Conservation (phyloP, 92 coral and sea anemone genomes). For the Ricordea florida region DNA sequence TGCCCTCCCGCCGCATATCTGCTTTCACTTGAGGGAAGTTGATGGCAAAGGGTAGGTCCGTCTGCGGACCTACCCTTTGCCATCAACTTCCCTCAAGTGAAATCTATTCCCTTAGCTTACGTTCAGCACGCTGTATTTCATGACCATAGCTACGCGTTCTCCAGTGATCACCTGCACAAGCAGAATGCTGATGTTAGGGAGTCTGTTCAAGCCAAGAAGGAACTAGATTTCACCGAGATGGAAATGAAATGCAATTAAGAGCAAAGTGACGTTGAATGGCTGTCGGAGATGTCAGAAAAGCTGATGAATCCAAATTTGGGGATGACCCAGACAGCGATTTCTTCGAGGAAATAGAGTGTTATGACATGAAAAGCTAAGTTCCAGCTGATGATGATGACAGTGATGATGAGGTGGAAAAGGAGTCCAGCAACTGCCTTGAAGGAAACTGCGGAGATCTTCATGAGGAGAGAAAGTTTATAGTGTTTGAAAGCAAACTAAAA, state of each 20-base stretch:
- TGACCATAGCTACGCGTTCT: not conserved
- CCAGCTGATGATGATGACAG: not conserved
- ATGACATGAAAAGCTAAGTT: not conserved
- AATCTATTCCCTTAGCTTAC: not conserved
- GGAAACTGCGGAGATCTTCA: not conserved
- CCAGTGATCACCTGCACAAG: too few species aligned
- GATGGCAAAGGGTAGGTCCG: too few species aligned
- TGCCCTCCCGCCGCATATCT: too few species aligned
- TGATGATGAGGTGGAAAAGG: not conserved
- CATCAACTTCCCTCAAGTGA: not conserved
- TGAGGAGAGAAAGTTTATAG: not conserved
- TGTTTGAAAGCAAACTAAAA: not conserved
- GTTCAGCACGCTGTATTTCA: not conserved
- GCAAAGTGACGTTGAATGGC: not conserved
- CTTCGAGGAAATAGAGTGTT: not conserved
- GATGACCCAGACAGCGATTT: not conserved
- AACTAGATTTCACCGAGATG: too few species aligned
- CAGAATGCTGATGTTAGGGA: too few species aligned
- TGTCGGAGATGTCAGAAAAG: not conserved
- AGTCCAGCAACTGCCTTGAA: conserved; percentile 3
- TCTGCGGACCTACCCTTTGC: too few species aligned
- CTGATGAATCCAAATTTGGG: not conserved
- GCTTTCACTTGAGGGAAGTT: not conserved
- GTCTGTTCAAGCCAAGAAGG: too few species aligned
- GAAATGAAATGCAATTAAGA: too few species aligned